Evolutionary conservation across 2,113 vertebrate species (phyloP), one percentile per base, ranked within the genome.

Genomic region (Urocitellus parryii): DNA sequence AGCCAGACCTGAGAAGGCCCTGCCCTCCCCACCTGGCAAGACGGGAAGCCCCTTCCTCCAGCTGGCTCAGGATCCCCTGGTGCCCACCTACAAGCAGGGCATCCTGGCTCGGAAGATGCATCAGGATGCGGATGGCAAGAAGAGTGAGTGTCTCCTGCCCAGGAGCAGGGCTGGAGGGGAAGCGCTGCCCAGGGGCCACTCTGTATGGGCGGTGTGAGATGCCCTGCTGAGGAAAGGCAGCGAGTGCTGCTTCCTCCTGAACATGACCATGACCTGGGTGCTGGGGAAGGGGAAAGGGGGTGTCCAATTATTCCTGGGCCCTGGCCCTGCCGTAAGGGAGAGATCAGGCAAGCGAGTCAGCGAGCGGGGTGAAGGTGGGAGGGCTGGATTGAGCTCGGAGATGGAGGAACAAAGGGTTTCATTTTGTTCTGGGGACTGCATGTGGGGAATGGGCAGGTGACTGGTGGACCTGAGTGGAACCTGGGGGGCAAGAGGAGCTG

Each of bases 71-170:
- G 99, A 99, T 95, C 98, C 98, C 39, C 98, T 93, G 0, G 99
- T 98, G 16, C 89, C 98, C 0, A 98, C 98, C 27, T 99, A 99
- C 94, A 99, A 99, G 97, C 98, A 99, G 92, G 99, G 99, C 27
- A 98, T 99, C 78, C 98, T 99, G 56, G 98, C 98, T 39, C 99
- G 99, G 22, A 99, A 99, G 97, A 98, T 99, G 14, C 99, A 99
- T 4, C 99, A 99, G 0, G 99, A 99, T 89, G 99, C 99, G 0
- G 99, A 99, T 0, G 99, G 99, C 97, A 99, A 99, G 95, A 99
- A 99, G 97, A 99, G 99, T 99, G 97, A 99, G 99, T 98, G 98
- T 94, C 45, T 5, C 53, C 45, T 32, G 45, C 68, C 73, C 10
- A 2, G 6, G 34, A 9, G 20, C 18, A 1, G 48, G 5, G 27